Percentiles rank a stretch among this genome's conserved stretches.
Evolutionary conservation across 2,888 invertebrate genomes (phyloP).

Genomic region (Ennomos fuscantarius): DNA sequence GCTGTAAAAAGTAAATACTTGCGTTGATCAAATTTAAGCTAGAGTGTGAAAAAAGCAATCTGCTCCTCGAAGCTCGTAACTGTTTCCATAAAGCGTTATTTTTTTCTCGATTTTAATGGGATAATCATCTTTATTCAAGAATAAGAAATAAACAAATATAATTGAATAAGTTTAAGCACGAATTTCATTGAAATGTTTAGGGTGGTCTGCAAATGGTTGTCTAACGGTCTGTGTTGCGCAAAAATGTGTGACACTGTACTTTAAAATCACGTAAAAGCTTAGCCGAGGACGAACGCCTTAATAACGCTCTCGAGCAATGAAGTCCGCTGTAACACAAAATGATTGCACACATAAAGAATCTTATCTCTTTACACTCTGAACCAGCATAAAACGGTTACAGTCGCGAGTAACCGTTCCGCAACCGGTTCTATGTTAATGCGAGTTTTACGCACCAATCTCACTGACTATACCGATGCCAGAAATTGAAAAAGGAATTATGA

Average conservation of each 20-base stretch:
- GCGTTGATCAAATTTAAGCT: constrained; percentile 57
- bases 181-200: no score
- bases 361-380: constrained; percentile 80
- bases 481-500: constrained; percentile 81
- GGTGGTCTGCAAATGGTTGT: no score
- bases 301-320: constrained; percentile 71
- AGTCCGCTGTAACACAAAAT: constrained; percentile 77
- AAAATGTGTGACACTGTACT: constrained; percentile 29
- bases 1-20: constrained; percentile 59
- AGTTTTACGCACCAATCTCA: constrained; percentile 81
- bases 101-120: constrained; percentile 51
- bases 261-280: constrained; percentile 38
- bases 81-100: constrained; percentile 51
- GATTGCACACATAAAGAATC: constrained; percentile 81
- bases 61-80: constrained; percentile 50
- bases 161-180: neutral
- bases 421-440: constrained; percentile 80
- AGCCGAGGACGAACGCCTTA: constrained; percentile 54
- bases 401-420: constrained; percentile 71
- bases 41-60: constrained; percentile 53
- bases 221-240: constrained; percentile 2
- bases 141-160: constrained; percentile 29
- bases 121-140: constrained; percentile 47
- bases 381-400: constrained; percentile 77
- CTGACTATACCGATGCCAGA: constrained; percentile 61